Conservation (phyloP, 2,113 vertebrate genomes). For the Zosterops hypoxanthus region DNA sequence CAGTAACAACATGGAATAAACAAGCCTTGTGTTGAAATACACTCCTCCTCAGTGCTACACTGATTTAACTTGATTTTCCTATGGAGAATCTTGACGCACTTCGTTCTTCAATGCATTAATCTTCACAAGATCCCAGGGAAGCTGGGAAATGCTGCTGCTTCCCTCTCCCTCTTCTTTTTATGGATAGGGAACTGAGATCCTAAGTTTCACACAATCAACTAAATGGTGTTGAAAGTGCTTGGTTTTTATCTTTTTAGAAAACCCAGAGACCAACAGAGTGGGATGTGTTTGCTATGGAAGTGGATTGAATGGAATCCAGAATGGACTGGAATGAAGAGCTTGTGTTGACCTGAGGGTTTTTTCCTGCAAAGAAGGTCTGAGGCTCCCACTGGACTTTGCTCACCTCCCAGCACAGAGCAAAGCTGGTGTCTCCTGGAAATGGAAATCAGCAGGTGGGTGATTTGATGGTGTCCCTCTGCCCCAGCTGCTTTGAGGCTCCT, state of each 20-base stretch:
- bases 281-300: accelerated
- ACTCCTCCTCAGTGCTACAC: background rate
- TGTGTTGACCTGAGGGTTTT: background rate
- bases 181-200: background rate
- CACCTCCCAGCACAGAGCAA: background rate
- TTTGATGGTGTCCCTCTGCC: background rate
- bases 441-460: background rate
- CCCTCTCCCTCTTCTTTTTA: background rate
- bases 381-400: background rate
- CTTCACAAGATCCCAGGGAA: background rate
- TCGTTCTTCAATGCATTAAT: background rate
- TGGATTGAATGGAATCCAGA: background rate
- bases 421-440: accelerated
- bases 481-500: background rate
- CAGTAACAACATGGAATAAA: background rate
- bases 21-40: background rate
- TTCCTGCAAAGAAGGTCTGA: background rate
- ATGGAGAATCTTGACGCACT: background rate
- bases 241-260: background rate
- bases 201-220: background rate
- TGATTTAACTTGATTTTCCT: background rate
- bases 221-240: background rate
- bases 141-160: background rate
- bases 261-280: background rate
- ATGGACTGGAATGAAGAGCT: background rate